These are phyloP conservation scores for Tiphia femorata DNA, from an alignment of 2,888 invertebrate species.

Conservation along the genomic window DNA sequence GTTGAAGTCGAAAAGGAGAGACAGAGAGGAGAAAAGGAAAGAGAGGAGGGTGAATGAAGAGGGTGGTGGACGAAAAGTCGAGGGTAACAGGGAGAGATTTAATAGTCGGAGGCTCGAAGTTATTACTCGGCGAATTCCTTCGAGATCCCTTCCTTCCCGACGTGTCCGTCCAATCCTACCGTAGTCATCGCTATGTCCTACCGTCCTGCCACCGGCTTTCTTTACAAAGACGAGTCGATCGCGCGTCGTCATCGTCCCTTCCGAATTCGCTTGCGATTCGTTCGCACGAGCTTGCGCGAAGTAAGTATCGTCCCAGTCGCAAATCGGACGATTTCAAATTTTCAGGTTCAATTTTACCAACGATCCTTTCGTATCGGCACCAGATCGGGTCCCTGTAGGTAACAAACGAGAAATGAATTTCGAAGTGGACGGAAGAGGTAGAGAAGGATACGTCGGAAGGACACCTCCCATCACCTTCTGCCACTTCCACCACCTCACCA, in stretches of 20 bases:
- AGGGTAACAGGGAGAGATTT: slow-evolving; percentile 46
- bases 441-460: neutral
- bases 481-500: no score
- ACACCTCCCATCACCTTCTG: no score
- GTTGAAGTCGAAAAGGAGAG: neutral
- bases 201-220: slow-evolving; percentile 43
- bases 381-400: no score
- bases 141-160: slow-evolving; percentile 42
- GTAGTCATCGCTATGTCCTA: slow-evolving; percentile 49
- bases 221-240: no score
- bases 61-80: slow-evolving; percentile 22
- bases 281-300: no score
- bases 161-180: slow-evolving; percentile 19
- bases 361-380: no score
- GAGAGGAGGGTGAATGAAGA: slow-evolving; percentile 7
- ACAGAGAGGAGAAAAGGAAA: neutral
- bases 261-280: no score
- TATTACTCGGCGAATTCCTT: slow-evolving; percentile 68
- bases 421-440: neutral
- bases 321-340: no score
- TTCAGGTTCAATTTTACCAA: no score
- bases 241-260: neutral
- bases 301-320: no score
- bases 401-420: neutral
- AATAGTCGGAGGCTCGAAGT: slow-evolving; percentile 54